Conservation (phyloP, 2,797 vertebrate species). For the Crypturellus tataupa region DNA sequence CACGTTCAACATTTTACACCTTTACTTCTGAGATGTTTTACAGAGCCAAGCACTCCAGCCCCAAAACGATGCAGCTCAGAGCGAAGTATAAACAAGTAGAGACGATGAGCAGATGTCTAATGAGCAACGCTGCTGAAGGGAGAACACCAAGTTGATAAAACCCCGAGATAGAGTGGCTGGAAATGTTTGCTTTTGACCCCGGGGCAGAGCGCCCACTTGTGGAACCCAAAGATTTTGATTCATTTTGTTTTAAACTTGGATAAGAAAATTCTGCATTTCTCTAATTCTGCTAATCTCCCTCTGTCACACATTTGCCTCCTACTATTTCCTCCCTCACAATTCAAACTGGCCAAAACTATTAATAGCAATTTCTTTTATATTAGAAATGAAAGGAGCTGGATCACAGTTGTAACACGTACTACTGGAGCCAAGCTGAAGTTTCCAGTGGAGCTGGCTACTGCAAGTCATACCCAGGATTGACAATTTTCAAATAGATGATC, state of each 20-base stretch:
- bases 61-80: background rate
- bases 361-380: background rate
- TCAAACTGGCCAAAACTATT: background rate
- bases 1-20: background rate
- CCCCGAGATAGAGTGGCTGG: background rate
- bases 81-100: background rate
- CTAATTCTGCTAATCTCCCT: background rate
- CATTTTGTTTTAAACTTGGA: background rate
- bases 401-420: fast-evolving
- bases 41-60: fast-evolving
- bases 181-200: background rate
- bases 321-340: background rate
- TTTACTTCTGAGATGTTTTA: background rate
- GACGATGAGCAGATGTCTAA: background rate
- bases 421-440: background rate
- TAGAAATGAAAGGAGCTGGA: background rate
- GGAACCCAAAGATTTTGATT: background rate
- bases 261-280: background rate
- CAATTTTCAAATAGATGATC: background rate
- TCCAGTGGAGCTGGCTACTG: background rate
- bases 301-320: background rate
- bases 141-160: background rate
- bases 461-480: background rate
- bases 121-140: background rate
- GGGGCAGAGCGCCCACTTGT: too few relatives aligned